A percentile compares a stretch with the other conserved stretches of the same genome.
Evolutionary conservation across 2,888 invertebrate genomes (phyloP).

Genomic region (Drosophila subquinaria): DNA sequence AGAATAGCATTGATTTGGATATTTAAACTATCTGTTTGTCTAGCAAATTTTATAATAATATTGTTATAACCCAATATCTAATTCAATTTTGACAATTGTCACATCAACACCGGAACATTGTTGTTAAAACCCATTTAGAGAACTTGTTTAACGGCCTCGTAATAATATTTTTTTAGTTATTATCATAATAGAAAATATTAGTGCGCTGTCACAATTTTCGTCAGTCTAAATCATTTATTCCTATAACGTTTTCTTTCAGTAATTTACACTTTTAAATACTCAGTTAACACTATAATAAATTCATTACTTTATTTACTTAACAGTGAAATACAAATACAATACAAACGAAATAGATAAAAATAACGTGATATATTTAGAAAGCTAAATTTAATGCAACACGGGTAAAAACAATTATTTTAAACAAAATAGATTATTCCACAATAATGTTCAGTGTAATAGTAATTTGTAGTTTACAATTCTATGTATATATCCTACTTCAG

Average conservation of each 20-base stretch:
- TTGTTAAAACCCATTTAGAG: neutral
- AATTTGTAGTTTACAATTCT: slow-evolving; percentile 2
- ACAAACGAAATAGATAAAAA: neutral
- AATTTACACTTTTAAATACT: slow-evolving; percentile 1
- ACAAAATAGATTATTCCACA: neutral
- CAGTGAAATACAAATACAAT: neutral
- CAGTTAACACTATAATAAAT: slow-evolving; percentile 7
- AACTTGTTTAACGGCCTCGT: neutral
- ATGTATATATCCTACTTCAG: too few relatives aligned
- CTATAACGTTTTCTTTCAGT: slow-evolving; percentile 12
- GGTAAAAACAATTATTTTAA: neutral
- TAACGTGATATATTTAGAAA: neutral
- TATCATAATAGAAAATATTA: slow-evolving; percentile 17
- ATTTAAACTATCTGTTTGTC: neutral
- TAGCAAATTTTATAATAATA: neutral
- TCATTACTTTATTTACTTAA: slow-evolving; percentile 13
- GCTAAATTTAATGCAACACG: neutral
- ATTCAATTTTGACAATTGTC: neutral
- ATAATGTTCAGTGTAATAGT: neutral
- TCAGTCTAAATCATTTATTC: slow-evolving; percentile 13
- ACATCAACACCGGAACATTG: neutral
- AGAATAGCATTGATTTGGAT: neutral
- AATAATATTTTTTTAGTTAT: slow-evolving; percentile 14
- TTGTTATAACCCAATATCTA: neutral
- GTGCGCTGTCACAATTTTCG: neutral